Base-by-base conservation (phyloP, 2,888 invertebrate species). In the Drepanosiphum platanoidis region DNA sequence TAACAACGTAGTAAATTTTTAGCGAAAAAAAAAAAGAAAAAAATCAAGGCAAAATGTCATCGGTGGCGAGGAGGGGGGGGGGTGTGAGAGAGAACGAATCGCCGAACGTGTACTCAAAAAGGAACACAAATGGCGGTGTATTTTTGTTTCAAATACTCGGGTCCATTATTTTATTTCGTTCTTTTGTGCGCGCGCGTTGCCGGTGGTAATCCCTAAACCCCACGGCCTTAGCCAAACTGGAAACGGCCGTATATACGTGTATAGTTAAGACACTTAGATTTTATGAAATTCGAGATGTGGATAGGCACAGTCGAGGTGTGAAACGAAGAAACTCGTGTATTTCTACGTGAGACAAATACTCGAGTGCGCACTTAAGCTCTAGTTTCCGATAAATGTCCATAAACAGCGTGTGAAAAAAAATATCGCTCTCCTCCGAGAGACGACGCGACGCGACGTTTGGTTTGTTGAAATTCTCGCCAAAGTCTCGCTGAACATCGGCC, bases 311-410 rank as follows among this genome's bases (percentile, higher is more conserved):
- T 68, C 79, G 34, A 68, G 52, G 68, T 70, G 70, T 36, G 70
- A 70, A 58, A 70, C 7, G 80, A 36, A 80, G 5, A 13, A 80
- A 80, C 36, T 58, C 70, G 36, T 36, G 80, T 46, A 66, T 22
- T 58, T 36, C 27, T 80, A 80, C 80, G 80, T 80, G 80, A 70
- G 80, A 80, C 70, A 70, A 80, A 71, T 80, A 71, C 70, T 13
- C 52, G 36, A 80, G n/a, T n/a, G 32, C 15, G 18, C 30, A 78
- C 27, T 78, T 64, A 7, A 39, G 61, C 27, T 7, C 13, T 22
- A 39, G n/a, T n/a, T 3, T 18, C 27, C 61, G 2, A 39, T 4
- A 78, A 58, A 18, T 36, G 58, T 74, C 18, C 18, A 74, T 71
- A 42, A 15, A 39, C 64, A 30, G 30, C 61, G 1, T 22, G 46